A percentile compares a stretch with the other conserved stretches of the same genome.
These are phyloP conservation scores for Drosophila mojavensis DNA, from an alignment of 1,140 invertebrate species.

Conservation along the genomic window DNA sequence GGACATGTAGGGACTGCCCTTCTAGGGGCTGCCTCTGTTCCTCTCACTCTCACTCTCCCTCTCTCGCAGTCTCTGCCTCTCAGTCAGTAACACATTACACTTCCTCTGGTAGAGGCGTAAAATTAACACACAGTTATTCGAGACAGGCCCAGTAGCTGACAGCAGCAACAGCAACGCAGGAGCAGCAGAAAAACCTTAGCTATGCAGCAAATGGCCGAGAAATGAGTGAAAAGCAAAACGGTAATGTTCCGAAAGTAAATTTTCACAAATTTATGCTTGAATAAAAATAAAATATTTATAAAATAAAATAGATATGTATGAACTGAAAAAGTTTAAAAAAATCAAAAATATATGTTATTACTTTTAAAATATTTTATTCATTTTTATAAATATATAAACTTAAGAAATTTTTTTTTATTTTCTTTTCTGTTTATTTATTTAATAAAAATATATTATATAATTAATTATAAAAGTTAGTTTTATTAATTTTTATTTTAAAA, in stretches of 20 bases:
- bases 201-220: slow-evolving; percentile 70
- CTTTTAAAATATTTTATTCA: too few species aligned
- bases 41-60: background rate
- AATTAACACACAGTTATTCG: slow-evolving; percentile 73
- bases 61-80: background rate
- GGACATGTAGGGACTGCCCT: background rate
- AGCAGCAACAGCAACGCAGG: background rate
- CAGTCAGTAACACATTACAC: background rate
- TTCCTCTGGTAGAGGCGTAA: slow-evolving; percentile 42
- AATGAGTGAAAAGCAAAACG: slow-evolving; percentile 53
- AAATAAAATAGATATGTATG: too few species aligned
- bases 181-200: slow-evolving; percentile 49
- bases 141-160: slow-evolving; percentile 26
- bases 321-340: too few species aligned
- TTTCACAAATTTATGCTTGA: background rate
- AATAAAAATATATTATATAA: too few species aligned
- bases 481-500: too few species aligned
- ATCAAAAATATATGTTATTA: too few species aligned
- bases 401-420: too few species aligned
- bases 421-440: too few species aligned
- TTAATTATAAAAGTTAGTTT: too few species aligned
- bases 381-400: too few species aligned
- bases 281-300: too few species aligned
- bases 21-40: background rate
- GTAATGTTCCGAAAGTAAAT: slow-evolving; percentile 10